Percentiles rank a stretch among this genome's conserved stretches.
Evolutionary conservation across 2,113 vertebrate species (phyloP).

Genomic region (Corydoras maculifer): DNA sequence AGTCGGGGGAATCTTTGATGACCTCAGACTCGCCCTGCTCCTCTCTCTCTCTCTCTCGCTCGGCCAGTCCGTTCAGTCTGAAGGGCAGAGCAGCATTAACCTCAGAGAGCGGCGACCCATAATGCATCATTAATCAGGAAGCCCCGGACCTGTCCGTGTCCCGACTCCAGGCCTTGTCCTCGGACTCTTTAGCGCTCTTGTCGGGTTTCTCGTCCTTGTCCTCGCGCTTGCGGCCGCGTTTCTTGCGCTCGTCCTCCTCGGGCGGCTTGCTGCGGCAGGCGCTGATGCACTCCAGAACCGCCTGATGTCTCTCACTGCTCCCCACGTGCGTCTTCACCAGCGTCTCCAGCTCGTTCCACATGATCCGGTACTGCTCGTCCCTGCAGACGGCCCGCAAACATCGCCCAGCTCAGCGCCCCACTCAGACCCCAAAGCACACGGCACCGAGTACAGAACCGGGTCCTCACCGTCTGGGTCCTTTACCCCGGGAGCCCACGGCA

Average conservation of each 20-base stretch:
- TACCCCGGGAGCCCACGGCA: slow-evolving; percentile 94
- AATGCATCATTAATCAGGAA: not conserved
- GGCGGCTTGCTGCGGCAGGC: slow-evolving; percentile 95
- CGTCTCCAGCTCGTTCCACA: slow-evolving; percentile 99
- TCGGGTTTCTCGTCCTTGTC: slow-evolving; percentile 89
- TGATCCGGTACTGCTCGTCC: slow-evolving; percentile 96
- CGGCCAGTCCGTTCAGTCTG: slow-evolving; percentile 81
- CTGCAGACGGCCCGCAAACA: slow-evolving; percentile 49
- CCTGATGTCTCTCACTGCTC: slow-evolving; percentile 86
- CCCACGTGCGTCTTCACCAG: slow-evolving; percentile 85
- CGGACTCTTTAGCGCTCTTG: slow-evolving; percentile 80
- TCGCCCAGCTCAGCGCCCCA: too few species aligned
- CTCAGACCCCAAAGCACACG: too few species aligned
- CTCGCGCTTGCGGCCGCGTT: slow-evolving; percentile 89
- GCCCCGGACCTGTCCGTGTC: slow-evolving; percentile 79
- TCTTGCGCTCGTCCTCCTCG: slow-evolving; percentile 93
- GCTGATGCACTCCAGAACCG: slow-evolving; percentile 86
- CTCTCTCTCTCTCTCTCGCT: slow-evolving; percentile 83
- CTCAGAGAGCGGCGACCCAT: not conserved
- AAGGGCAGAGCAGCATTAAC: not conserved
- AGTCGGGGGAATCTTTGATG: slow-evolving; percentile 97
- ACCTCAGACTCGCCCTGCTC: slow-evolving; percentile 82
- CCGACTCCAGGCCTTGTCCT: slow-evolving; percentile 83
- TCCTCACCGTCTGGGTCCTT: slow-evolving; percentile 89
- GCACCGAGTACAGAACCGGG: too few species aligned